Evolutionary conservation across 2,888 invertebrate species (phyloP).

Genomic region (Hydrotaea cyrtoneurina): DNA sequence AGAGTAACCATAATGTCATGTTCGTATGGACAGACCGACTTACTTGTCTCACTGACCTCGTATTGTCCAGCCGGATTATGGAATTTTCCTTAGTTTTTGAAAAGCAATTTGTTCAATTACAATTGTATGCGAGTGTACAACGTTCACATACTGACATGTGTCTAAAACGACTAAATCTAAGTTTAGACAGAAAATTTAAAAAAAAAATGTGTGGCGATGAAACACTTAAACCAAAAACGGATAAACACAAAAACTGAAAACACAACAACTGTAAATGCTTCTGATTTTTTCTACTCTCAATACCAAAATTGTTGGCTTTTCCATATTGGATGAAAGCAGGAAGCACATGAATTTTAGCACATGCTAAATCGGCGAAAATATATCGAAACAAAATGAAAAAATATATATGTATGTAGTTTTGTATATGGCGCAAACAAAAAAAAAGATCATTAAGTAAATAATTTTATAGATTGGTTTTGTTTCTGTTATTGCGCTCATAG

Average conservation of each 20-base stretch:
- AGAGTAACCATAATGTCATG: background rate
- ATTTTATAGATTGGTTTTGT: slow-evolving; percentile 6
- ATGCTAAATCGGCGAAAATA: slow-evolving; percentile 42
- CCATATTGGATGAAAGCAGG: slow-evolving; percentile 51
- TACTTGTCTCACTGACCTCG: background rate
- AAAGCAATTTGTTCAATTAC: background rate
- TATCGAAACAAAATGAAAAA: background rate
- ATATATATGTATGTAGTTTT: background rate
- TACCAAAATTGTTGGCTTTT: background rate
- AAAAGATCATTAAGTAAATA: slow-evolving; percentile 1
- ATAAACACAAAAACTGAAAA: slow-evolving; percentile 27
- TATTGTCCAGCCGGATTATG: background rate
- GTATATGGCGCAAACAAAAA: background rate
- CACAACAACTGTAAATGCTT: slow-evolving; percentile 18
- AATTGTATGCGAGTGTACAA: background rate
- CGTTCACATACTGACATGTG: background rate
- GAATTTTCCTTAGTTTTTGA: background rate
- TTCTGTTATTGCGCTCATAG: background rate
- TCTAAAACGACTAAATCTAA: background rate
- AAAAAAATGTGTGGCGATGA: slow-evolving; percentile 34
- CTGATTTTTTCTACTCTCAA: background rate
- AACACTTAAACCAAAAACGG: slow-evolving; percentile 46
- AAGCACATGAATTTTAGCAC: slow-evolving; percentile 52
- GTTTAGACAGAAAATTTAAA: background rate
- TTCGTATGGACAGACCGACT: background rate